Evolutionary conservation across 2,888 invertebrate species (phyloP), one percentile per base, ranked within the genome.

Genomic region (Crocallis elinguaria): DNA sequence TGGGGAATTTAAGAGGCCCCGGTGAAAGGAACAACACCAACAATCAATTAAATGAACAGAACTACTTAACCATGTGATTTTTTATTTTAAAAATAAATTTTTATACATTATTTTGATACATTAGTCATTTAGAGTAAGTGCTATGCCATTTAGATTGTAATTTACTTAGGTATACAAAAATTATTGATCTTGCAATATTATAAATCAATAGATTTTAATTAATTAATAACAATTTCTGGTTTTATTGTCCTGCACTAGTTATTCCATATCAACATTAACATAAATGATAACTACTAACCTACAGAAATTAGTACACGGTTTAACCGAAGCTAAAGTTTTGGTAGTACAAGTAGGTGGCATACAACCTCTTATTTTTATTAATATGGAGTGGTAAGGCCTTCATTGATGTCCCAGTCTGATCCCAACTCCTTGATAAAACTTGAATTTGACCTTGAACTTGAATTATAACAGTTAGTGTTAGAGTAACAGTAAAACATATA

Each of bases 71-170:
- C 77, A 76, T 88, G 89, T 88, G 88, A 88, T 88, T 85, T 82
- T 69, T 75, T 78, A 77, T 77, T 78, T 74, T 75, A 75, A 77
- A 70, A 38, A 54, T 43, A 54, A 43, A 38, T 32, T 32, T 54
- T 33, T 48, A 43, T 38, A 36, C n/a, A 13, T 78, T 76, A 69
- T 71, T 77, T 71, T 69, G 58, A 76, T 75, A 73, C 82, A 82
- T 86, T 88, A 90, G 89, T 89, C 89, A 90, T 83, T 83, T 88
- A 88, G 79, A 75, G 55, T 85, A 87, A 86, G 86, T 60, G 64
- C 63, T 77, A 70, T 63, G 72, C 70, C 71, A 75, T 73, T 74
- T 73, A 77, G 67, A 49, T 60, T 56, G 66, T 57, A 66, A 68
- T 70, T 62, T 69, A 66, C 62, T 69, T 71, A 69, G 67, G 62